Evolutionary conservation across 2,113 vertebrate genomes (phyloP).

Genomic region (Mohoua ochrocephala): DNA sequence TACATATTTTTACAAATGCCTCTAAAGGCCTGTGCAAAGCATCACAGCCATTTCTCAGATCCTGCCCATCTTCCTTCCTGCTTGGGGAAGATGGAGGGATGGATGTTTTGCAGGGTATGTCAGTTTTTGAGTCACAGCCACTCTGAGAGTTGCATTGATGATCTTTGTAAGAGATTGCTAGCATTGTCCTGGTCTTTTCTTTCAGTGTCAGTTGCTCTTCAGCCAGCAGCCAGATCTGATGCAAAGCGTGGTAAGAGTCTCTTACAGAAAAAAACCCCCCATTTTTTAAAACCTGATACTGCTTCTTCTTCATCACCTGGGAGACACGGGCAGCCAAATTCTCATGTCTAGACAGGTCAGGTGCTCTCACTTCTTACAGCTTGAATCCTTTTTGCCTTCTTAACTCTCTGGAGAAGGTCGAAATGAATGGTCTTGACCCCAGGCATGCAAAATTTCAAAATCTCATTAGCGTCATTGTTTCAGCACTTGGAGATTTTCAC

Average conservation of each 20-base stretch:
- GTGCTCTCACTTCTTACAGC: not conserved
- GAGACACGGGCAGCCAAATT: not conserved
- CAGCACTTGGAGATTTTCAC: not conserved
- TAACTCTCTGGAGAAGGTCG: not conserved
- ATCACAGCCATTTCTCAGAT: not conserved
- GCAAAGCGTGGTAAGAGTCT: not conserved
- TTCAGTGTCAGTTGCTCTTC: not conserved
- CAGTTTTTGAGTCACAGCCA: not conserved
- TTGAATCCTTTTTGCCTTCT: not conserved
- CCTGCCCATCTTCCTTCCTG: not conserved
- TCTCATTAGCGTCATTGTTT: conserved; percentile 1
- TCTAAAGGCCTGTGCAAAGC: not conserved
- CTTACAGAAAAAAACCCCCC: not conserved
- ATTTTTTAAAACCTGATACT: not conserved
- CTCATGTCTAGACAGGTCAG: not conserved
- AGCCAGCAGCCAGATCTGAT: not conserved
- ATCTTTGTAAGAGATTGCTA: not conserved
- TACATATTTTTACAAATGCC: not conserved
- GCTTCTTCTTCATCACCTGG: not conserved
- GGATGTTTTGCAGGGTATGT: not conserved
- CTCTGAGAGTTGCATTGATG: not conserved
- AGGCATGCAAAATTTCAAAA: not conserved
- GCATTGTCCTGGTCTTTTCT: not conserved
- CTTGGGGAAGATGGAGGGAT: not conserved
- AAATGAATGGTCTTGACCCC: not conserved